Conservation (phyloP, 2,797 vertebrate species). For the Mycteria americana region DNA sequence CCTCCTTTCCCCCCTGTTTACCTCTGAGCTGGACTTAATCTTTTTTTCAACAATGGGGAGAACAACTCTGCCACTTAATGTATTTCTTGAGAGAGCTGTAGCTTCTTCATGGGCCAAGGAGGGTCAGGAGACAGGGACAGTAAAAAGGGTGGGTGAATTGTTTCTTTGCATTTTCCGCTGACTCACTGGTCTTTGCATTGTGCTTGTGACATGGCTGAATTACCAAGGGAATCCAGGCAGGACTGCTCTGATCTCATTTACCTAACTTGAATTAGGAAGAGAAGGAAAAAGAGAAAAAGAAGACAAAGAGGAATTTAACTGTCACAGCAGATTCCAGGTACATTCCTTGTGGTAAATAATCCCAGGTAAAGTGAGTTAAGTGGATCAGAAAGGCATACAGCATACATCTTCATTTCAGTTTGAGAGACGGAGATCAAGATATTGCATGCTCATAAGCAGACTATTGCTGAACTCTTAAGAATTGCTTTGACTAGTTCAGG, state of each 20-base stretch:
- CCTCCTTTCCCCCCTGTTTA: not conserved
- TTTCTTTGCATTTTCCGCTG: not conserved
- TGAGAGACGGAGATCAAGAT: not conserved
- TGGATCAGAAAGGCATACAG: not conserved
- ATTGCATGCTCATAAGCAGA: conserved; percentile 3
- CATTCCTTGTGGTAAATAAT: not conserved
- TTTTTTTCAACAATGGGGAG: not conserved
- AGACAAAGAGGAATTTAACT: not conserved
- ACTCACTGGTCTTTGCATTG: not conserved
- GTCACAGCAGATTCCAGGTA: not conserved
- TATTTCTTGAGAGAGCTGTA: not conserved
- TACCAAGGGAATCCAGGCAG: not conserved
- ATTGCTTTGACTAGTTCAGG: conserved; percentile 39
- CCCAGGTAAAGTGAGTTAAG: not conserved
- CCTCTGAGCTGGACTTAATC: not conserved
- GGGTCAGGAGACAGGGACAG: not conserved
- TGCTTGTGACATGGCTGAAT: not conserved
- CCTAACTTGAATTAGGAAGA: not conserved
- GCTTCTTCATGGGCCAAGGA: not conserved
- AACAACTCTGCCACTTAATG: not conserved
- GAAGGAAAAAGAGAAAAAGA: not conserved
- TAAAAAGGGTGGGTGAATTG: not conserved
- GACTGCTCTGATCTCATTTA: not conserved
- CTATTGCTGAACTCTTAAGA: conserved; percentile 43
- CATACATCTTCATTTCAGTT: conserved; percentile 32